A percentile compares a stretch with the other conserved stretches of the same genome.
phyloP scores from a whole-genome alignment of 2,113 vertebrate species.

The Chaetodon auriga region DNA sequence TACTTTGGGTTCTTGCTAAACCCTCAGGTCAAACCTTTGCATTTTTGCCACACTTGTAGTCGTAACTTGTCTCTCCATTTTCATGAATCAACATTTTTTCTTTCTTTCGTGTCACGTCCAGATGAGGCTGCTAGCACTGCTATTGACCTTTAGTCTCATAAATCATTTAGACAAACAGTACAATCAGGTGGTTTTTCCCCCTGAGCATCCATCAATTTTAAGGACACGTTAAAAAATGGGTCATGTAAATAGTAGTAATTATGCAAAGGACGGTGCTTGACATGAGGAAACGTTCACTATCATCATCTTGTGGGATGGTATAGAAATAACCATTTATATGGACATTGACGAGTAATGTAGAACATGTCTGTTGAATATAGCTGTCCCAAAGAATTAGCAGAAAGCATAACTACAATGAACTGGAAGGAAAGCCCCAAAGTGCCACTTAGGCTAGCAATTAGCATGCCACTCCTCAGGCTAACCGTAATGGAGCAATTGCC shows the following conservation, averaged over 20 bases:
- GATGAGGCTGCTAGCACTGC: neutral
- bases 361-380: constrained; percentile 35
- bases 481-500: constrained; percentile 50
- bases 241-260: neutral
- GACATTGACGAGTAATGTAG: constrained; percentile 6
- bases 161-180: neutral
- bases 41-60: neutral
- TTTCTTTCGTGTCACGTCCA: neutral
- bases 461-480: constrained; percentile 54
- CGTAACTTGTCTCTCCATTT: neutral
- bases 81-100: neutral
- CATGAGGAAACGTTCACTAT: constrained; percentile 1
- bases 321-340: neutral
- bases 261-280: constrained; percentile 7
- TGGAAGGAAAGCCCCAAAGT: constrained; percentile 49
- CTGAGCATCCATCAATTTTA: neutral
- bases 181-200: neutral
- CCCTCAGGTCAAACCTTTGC: neutral
- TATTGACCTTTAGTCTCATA: neutral
- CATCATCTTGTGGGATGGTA: constrained; percentile 1
- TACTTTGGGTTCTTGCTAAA: neutral
- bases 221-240: neutral
- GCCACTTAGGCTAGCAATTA: constrained; percentile 67
- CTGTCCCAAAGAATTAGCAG: constrained; percentile 18
- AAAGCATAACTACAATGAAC: constrained; percentile 37